A percentile compares a stretch with the other conserved stretches of the same genome.
These are phyloP conservation scores for Zaprionus vittiger DNA, from an alignment of 1,140 invertebrate species.

Conservation along the genomic window DNA sequence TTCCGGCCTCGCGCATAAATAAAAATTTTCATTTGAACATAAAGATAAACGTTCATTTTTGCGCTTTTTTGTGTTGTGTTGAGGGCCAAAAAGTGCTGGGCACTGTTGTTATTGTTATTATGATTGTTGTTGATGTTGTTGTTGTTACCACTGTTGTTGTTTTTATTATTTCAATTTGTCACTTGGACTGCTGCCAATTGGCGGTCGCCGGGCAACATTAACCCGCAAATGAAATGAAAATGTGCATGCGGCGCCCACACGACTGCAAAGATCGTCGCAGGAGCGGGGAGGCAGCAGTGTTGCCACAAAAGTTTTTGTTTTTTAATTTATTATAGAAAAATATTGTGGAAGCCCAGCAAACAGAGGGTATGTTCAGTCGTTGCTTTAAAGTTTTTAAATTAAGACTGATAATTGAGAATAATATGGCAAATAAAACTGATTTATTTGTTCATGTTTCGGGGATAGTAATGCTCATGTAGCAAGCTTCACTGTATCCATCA, in stretches of 20 bases:
- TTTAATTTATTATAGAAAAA: slow-evolving; percentile 30
- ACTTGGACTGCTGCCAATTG: slow-evolving; percentile 73
- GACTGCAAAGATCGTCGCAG: slow-evolving; percentile 17
- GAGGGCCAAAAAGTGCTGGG: slow-evolving; percentile 40
- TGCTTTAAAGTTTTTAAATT: neutral
- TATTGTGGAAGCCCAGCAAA: neutral
- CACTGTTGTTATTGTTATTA: slow-evolving; percentile 37
- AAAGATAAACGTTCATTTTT: slow-evolving; percentile 77
- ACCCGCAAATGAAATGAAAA: slow-evolving; percentile 68
- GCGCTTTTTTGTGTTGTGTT: slow-evolving; percentile 12
- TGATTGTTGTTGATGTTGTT: slow-evolving; percentile 7
- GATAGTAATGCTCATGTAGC: neutral
- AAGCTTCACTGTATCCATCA: neutral
- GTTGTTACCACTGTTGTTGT: slow-evolving; percentile 34
- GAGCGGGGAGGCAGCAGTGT: neutral
- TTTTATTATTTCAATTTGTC: slow-evolving; percentile 78
- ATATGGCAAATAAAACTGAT: neutral
- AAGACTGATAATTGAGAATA: neutral
- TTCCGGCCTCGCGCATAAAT: slow-evolving; percentile 73
- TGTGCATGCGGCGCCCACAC: slow-evolving; percentile 50
- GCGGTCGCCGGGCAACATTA: slow-evolving; percentile 66
- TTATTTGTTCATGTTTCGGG: neutral
- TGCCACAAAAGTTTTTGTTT: slow-evolving; percentile 42
- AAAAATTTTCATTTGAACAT: slow-evolving; percentile 81
- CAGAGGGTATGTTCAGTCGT: neutral